Percentiles rank a stretch among this genome's conserved stretches.
These are phyloP conservation scores for Mesocentrotus franciscanus DNA, from an alignment of 53 echinoderm and acorn worm genomes.

Conservation along the genomic window DNA sequence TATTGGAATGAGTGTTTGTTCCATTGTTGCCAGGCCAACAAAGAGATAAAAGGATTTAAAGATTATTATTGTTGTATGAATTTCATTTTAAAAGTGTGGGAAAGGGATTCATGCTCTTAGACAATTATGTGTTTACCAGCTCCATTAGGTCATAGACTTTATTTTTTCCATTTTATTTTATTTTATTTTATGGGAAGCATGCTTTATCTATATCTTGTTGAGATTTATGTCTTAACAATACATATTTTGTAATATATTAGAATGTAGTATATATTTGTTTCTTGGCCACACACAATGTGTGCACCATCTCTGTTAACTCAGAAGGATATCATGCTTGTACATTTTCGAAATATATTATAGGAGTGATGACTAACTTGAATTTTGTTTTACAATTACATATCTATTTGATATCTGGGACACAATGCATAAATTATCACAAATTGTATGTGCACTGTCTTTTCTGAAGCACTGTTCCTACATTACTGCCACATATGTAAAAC, in stretches of 20 bases:
- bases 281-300: no score
- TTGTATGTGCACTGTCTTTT: neutral
- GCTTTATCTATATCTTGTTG: no score
- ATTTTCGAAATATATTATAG: neutral
- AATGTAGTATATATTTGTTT: no score
- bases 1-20: neutral
- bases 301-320: no score
- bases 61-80: neutral
- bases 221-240: no score
- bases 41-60: neutral
- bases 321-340: neutral
- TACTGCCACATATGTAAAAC: no score
- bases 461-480: neutral
- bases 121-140: neutral
- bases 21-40: neutral
- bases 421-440: neutral
- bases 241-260: no score
- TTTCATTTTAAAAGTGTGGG: neutral
- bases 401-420: neutral
- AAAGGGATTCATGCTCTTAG: neutral
- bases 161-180: neutral
- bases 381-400: neutral
- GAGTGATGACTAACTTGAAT: neutral
- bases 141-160: neutral
- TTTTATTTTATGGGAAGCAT: no score